Evolutionary conservation across 2,113 vertebrate genomes (phyloP), one percentile per base, ranked within the genome.

Genomic region (Nibea albiflora): DNA sequence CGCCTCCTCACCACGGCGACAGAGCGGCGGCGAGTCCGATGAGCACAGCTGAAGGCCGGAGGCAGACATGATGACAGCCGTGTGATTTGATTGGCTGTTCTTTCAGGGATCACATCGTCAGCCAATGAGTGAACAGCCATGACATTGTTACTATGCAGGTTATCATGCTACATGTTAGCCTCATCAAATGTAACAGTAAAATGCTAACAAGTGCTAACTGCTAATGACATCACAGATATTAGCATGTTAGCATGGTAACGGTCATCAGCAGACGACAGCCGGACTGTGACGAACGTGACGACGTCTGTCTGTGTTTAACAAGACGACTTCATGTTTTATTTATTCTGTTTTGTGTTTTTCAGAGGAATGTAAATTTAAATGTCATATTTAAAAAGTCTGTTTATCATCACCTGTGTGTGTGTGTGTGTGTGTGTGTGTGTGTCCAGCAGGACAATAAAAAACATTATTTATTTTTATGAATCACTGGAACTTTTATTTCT

Each of bases 41-140:
- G 92, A 89, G 22, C 90, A 93, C 26, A 92, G 92, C 76, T 94
- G 92, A 94, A 92, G n/a, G 12, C 6, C 3, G 47, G 57, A 26
- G 9, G 46, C 11, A 26, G 19, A 17, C 16, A 5, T 1, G 17
- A 15, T 10, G 70, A 47, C 5, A 11, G 15, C 46, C 54, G 69
- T 57, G 5, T 35, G 53, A 73, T 24, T 1, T 81, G 76, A 85
- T 72, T 81, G 87, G 75, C 67, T 83, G 53, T 28, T 56, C 17
- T 47, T 31, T 67, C 60, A 60, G 39, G 57, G 10, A 62, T 66
- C 42, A 49, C 74, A 12, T 1, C 7, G 53, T 16, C 39, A 74
- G 71, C 74, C 78, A 79, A 80, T 69, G 2, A 61, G 8, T 11
- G 57, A 54, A 26, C 31, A 53, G 65, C 11, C 4, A 4, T 35